These are phyloP conservation scores for Ridgeia piscesae DNA, from an alignment of 1,140 invertebrate species.

Conservation along the genomic window DNA sequence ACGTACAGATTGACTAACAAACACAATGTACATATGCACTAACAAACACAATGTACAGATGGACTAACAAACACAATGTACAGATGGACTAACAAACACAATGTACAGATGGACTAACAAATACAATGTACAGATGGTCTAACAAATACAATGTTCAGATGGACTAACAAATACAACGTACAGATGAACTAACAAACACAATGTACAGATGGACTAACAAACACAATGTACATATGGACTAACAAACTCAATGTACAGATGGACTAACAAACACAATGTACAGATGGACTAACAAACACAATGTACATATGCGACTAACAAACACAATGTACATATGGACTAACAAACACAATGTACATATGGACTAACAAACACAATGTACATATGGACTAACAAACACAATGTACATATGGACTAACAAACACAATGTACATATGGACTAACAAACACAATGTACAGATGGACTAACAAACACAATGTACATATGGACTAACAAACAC, in stretches of 20 bases:
- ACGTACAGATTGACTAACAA: not conserved
- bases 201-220: not conserved
- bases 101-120: constrained; percentile 1
- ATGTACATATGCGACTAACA: not conserved
- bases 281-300: not conserved
- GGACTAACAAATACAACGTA: not conserved
- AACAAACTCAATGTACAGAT: not conserved
- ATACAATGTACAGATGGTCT: not conserved
- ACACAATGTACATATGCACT: not conserved
- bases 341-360: not conserved
- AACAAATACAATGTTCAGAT: not conserved
- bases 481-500: not conserved
- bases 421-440: not conserved
- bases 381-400: too few species aligned
- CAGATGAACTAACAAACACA: not conserved
- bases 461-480: not conserved
- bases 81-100: not conserved
- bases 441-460: not conserved
- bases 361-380: too few species aligned
- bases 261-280: not conserved
- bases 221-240: not conserved
- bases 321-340: not conserved
- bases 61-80: not conserved
- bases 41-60: not conserved
- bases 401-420: not conserved